phyloP scores from a whole-genome alignment of 2,113 vertebrate species.

The Castor canadensis region DNA sequence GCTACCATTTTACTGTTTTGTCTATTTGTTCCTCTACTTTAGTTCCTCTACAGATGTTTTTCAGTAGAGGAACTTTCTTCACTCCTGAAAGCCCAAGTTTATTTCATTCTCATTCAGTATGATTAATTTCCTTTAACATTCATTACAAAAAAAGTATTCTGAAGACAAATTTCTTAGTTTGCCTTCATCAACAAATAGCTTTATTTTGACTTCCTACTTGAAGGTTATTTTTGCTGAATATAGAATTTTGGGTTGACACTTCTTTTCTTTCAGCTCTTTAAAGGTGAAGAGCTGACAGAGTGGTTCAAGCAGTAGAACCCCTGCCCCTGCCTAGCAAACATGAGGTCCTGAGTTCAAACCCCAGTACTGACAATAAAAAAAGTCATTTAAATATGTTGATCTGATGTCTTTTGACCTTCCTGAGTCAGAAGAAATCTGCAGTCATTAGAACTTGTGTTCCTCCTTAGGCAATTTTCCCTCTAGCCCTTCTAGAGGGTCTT shows the following conservation, averaged over 20 bases:
- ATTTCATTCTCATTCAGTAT: not conserved
- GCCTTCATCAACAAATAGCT: not conserved
- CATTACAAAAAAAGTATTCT: not conserved
- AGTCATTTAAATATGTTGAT: too few species aligned
- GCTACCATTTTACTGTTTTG: too few species aligned
- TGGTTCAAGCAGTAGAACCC: too few species aligned
- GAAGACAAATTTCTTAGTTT: slow-evolving; percentile 2
- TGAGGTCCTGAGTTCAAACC: too few species aligned
- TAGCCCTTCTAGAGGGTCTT: not conserved
- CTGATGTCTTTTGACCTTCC: not conserved
- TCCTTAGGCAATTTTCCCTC: too few species aligned
- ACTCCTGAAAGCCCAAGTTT: too few species aligned
- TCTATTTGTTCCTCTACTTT: not conserved
- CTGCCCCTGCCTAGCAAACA: too few species aligned
- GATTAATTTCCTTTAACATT: not conserved
- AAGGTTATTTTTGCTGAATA: not conserved
- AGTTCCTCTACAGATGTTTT: not conserved
- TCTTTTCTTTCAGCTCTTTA: not conserved
- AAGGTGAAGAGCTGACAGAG: too few species aligned
- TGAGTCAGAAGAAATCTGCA: not conserved
- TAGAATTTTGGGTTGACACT: not conserved
- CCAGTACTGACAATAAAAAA: too few species aligned
- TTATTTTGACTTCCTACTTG: not conserved
- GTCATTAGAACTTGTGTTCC: not conserved
- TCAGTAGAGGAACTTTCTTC: too few species aligned